These are phyloP conservation scores for Darevskia nairensis DNA, from an alignment of 2,797 vertebrate species.

Conservation along the genomic window DNA sequence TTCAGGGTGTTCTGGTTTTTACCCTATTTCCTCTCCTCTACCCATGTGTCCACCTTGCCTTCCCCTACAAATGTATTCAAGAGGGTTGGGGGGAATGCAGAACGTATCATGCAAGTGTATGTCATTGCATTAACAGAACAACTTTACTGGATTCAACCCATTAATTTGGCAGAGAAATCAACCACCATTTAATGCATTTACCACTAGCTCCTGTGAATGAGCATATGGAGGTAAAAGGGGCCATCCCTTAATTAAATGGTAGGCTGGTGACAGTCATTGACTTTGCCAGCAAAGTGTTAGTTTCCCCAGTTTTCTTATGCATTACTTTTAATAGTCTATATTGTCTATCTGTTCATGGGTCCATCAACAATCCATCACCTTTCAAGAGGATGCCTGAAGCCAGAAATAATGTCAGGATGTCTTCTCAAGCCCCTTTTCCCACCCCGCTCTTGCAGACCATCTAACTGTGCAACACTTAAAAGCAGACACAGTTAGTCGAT, in stretches of 20 bases:
- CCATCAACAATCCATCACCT: neutral
- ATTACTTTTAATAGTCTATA: neutral
- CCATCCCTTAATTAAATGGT: neutral
- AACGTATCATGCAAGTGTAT: no score
- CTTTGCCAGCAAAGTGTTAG: neutral
- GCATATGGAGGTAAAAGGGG: neutral
- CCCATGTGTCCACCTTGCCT: no score
- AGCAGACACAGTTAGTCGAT: constrained; percentile 6
- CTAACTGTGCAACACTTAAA: neutral
- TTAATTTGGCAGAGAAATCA: neutral
- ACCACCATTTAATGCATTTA: neutral
- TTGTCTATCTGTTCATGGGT: neutral
- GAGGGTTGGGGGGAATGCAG: no score
- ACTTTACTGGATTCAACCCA: no score
- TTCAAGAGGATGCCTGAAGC: neutral
- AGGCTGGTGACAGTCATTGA: neutral
- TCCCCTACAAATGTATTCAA: no score
- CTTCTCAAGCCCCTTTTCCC: neutral
- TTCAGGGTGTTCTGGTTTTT: no score
- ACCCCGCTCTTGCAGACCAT: neutral
- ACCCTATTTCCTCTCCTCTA: no score
- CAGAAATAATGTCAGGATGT: neutral
- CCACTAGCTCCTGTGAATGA: neutral
- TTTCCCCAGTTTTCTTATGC: neutral
- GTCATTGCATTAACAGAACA: no score